These are phyloP conservation scores for Bovichtus variegatus DNA, from an alignment of 2,797 vertebrate genomes.

Conservation along the genomic window DNA sequence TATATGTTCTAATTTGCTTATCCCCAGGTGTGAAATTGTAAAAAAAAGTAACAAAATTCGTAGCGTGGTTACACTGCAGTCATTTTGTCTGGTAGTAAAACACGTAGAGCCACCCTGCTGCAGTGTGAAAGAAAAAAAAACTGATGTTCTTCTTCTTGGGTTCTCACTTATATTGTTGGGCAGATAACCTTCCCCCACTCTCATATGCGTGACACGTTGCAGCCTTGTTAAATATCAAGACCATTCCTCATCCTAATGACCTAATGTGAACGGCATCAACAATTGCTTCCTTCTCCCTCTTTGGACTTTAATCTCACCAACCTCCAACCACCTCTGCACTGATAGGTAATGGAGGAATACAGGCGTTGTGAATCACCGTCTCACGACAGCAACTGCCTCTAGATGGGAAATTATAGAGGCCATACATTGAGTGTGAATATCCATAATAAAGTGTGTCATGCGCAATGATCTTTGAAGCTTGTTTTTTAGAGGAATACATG, in stretches of 20 bases:
- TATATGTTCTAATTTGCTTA: constrained; percentile 49
- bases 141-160: constrained; percentile 30
- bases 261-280: constrained; percentile 74
- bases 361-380: constrained; percentile 64
- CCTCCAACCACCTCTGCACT: constrained; percentile 31
- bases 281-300: constrained; percentile 71
- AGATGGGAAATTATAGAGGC: constrained; percentile 57
- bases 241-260: constrained; percentile 85
- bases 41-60: constrained; percentile 32
- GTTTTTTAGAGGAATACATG: constrained; percentile 37
- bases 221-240: constrained; percentile 83
- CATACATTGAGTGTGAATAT: constrained; percentile 49
- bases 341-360: constrained; percentile 55
- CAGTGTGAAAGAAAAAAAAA: constrained; percentile 29
- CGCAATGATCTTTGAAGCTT: constrained; percentile 45
- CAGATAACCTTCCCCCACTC: constrained; percentile 52
- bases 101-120: constrained; percentile 47
- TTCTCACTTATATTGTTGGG: constrained; percentile 46
- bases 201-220: constrained; percentile 72
- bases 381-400: constrained; percentile 45
- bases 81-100: constrained; percentile 24
- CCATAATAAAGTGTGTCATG: constrained; percentile 43
- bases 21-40: constrained; percentile 58
- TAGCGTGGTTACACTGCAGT: constrained; percentile 38
- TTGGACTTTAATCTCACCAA: constrained; percentile 70